Conservation (phyloP, 1,140 invertebrate species). For the Rhopalosiphum padi region DNA sequence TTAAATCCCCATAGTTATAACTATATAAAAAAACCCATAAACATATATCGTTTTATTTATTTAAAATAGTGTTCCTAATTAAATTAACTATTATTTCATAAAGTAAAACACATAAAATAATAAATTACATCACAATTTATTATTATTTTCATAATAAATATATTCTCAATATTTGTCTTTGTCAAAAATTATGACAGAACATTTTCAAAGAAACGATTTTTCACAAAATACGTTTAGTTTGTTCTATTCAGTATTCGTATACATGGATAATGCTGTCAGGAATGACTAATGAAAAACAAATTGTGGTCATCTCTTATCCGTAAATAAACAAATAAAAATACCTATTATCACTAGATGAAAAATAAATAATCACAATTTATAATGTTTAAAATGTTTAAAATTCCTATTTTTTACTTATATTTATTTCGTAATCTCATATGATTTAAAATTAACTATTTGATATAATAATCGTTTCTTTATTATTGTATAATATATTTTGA, state of each 20-base stretch:
- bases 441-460: too few relatives aligned
- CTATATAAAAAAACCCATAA: too few relatives aligned
- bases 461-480: too few relatives aligned
- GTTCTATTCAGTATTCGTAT: not conserved
- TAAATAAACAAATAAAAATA: too few relatives aligned
- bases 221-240: not conserved
- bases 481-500: too few relatives aligned
- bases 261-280: not conserved
- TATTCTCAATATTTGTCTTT: not conserved
- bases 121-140: not conserved
- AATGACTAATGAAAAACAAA: conserved; percentile 9
- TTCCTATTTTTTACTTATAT: too few relatives aligned
- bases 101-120: not conserved
- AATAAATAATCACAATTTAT: too few relatives aligned
- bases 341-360: too few relatives aligned
- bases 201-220: not conserved
- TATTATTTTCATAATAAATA: not conserved
- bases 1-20: not conserved
- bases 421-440: too few relatives aligned
- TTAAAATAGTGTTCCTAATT: not conserved
- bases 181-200: not conserved
- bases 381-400: too few relatives aligned
- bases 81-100: not conserved
- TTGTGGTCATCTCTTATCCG: not conserved
- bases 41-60: not conserved